Evolutionary conservation across 2,797 vertebrate genomes (phyloP).

Genomic region (Enteromius argenteus): DNA sequence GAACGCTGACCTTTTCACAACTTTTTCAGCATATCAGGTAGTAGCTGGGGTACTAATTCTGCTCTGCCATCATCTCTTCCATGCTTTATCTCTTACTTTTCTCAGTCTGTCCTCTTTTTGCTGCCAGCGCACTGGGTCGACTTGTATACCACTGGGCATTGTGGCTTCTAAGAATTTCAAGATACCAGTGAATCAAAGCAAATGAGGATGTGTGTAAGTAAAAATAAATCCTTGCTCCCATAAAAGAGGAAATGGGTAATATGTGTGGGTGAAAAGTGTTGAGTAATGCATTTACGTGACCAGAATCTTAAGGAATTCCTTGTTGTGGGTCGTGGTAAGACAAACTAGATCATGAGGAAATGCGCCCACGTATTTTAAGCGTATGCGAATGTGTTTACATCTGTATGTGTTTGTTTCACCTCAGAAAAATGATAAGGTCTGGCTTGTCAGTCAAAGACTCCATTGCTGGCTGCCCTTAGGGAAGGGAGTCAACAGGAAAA

Average conservation of each 20-base stretch:
- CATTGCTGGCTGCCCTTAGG: slow-evolving; percentile 76
- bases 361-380: not conserved
- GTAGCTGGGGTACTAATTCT: slow-evolving; percentile 63
- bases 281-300: slow-evolving; percentile 34
- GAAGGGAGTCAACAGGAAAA: slow-evolving; percentile 74
- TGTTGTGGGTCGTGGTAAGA: slow-evolving; percentile 15
- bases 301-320: slow-evolving; percentile 41
- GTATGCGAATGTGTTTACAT: not conserved
- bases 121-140: slow-evolving; percentile 23
- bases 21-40: slow-evolving; percentile 51
- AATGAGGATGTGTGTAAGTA: slow-evolving; percentile 37
- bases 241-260: slow-evolving; percentile 46
- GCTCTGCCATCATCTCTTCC: slow-evolving; percentile 55
- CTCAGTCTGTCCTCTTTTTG: slow-evolving; percentile 38
- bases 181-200: slow-evolving; percentile 28
- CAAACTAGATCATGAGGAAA: slow-evolving; percentile 7
- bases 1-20: slow-evolving; percentile 74
- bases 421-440: slow-evolving; percentile 54
- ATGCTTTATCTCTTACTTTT: slow-evolving; percentile 38
- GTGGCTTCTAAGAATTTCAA: slow-evolving; percentile 32
- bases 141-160: slow-evolving; percentile 11
- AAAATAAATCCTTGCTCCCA: slow-evolving; percentile 41
- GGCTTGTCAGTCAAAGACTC: slow-evolving; percentile 77
- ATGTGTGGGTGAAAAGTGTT: slow-evolving; percentile 42
- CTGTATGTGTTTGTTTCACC: slow-evolving; percentile 33